Evolutionary conservation across 1,140 invertebrate genomes (phyloP), one percentile per base, ranked within the genome.

Genomic region (Drosophila punjabiensis): DNA sequence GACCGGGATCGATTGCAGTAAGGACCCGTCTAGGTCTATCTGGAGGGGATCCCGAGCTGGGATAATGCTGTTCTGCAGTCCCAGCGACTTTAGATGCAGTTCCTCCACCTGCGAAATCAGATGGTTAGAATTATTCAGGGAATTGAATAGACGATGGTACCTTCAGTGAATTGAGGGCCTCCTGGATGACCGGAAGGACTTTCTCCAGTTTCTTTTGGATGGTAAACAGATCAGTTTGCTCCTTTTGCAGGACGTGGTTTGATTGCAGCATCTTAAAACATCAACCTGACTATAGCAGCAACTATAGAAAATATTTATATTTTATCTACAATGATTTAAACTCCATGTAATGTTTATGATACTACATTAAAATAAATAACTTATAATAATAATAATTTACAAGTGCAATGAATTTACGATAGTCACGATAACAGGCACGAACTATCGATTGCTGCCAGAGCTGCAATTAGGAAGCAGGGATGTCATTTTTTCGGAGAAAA

Each of bases 91-190:
- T 0, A 88, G 39, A 60, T 88, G 85, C 30, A 88, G 70, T 35
- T 88, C 85, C 33, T 88, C 85, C n/a, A 88, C 85, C 85, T 88
- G 33, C 1, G 32, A 8, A 3, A 9, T 9, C 14, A 0, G 14
- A 10, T 7, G 4, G 4, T 18, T 30, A 3, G 1, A 9, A 4
- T 11, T 11, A 9, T 1, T 28, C 18, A 10, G 4, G 3, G 0
- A 6, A 32, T 16, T 4, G 10, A 14, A 3, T 32, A 14, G 4
- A 5, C 13, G 3, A 37, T 3, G 20, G 14, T 55, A 85, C 85
- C 75, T 88, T 88, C 0, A 88, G 59, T 0, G 86, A 85, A 41
- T 88, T 88, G 13, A 89, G 45, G 2, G 85, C 61, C 52, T 88
- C 85, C 37, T 88, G 85, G 3, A 88, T 45, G 13, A 64, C 45